Evolutionary conservation across 2,113 vertebrate species (phyloP).

Genomic region (Bostrychus sinensis): DNA sequence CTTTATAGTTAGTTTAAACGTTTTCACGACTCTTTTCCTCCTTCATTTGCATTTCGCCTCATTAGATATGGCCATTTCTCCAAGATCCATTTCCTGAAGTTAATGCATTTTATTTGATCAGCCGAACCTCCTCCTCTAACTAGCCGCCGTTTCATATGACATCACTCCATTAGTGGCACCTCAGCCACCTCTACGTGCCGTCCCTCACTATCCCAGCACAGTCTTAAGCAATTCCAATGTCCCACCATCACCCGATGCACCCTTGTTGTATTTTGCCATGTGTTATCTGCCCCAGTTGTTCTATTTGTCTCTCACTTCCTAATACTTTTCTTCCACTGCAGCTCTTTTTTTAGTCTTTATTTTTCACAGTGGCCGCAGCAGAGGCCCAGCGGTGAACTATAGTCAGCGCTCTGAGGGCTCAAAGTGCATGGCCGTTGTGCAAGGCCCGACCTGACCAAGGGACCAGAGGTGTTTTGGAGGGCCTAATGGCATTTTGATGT

Average conservation of each 20-base stretch:
- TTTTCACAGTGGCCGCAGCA: slow-evolving; percentile 64
- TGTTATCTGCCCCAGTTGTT: slow-evolving; percentile 66
- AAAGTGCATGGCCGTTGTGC: slow-evolving; percentile 58
- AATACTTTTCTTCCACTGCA: slow-evolving; percentile 54
- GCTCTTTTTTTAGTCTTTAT: slow-evolving; percentile 57
- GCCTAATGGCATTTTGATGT: slow-evolving; percentile 99
- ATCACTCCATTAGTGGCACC: slow-evolving; percentile 71
- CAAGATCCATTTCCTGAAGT: slow-evolving; percentile 68
- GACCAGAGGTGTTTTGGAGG: slow-evolving; percentile 81
- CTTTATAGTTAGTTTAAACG: slow-evolving; percentile 79
- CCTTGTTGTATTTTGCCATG: slow-evolving; percentile 54
- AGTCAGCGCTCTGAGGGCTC: slow-evolving; percentile 63
- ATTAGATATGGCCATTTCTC: slow-evolving; percentile 74
- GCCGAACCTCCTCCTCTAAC: slow-evolving; percentile 70
- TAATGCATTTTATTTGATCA: slow-evolving; percentile 78
- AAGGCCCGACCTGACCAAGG: slow-evolving; percentile 60
- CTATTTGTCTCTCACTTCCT: slow-evolving; percentile 62
- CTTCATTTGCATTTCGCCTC: slow-evolving; percentile 80
- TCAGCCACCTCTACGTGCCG: slow-evolving; percentile 44
- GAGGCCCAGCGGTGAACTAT: slow-evolving; percentile 80
- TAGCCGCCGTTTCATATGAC: slow-evolving; percentile 72
- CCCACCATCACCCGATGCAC: slow-evolving; percentile 48
- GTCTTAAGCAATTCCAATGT: slow-evolving; percentile 60
- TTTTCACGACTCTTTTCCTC: slow-evolving; percentile 69
- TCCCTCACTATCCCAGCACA: slow-evolving; percentile 34